A percentile compares a stretch with the other conserved stretches of the same genome.
Evolutionary conservation across 2,888 invertebrate species (phyloP).

Genomic region (Deilephila porcellus): DNA sequence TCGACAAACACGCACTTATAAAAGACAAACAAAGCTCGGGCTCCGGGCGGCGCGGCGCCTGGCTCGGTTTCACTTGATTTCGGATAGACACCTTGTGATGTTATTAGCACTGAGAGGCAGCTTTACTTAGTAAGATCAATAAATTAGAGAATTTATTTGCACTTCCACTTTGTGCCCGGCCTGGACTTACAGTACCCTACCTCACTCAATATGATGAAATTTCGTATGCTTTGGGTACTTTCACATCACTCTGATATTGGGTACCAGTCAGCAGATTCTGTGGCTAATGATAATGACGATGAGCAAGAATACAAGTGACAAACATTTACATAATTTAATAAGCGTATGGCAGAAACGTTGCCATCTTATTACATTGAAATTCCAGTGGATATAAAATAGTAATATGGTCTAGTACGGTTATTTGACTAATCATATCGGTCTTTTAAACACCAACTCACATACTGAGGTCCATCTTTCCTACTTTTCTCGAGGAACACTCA

Average conservation of each 20-base stretch:
- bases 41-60: background rate
- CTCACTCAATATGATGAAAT: too few species aligned
- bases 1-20: constrained; percentile 53
- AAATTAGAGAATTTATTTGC: background rate
- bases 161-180: too few species aligned
- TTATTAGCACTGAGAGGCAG: background rate
- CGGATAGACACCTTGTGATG: background rate
- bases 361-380: too few species aligned
- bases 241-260: too few species aligned
- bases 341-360: too few species aligned
- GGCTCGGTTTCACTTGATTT: constrained; percentile 20
- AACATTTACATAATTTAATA: too few species aligned
- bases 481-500: background rate
- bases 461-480: background rate
- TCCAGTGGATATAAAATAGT: too few species aligned
- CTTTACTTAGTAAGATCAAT: background rate
- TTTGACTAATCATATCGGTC: background rate
- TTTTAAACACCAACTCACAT: background rate
- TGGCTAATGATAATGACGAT: too few species aligned
- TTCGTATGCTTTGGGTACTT: too few species aligned
- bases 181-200: too few species aligned
- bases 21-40: constrained; percentile 38
- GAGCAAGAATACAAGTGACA: background rate
- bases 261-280: too few species aligned
- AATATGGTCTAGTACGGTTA: too few species aligned